Evolutionary conservation across 2,113 vertebrate genomes (phyloP), one percentile per base, ranked within the genome.

Genomic region (Isurus oxyrinchus): DNA sequence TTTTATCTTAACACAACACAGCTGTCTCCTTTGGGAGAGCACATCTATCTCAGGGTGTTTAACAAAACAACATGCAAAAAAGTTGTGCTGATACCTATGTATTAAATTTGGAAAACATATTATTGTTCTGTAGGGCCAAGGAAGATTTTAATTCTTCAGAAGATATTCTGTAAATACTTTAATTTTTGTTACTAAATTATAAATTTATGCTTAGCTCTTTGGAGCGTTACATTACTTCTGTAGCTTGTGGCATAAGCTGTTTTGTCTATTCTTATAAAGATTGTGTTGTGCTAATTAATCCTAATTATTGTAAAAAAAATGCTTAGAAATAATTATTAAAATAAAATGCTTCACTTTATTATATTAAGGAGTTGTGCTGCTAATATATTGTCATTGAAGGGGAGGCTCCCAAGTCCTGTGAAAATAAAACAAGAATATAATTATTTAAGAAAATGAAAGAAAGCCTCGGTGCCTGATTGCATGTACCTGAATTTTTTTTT

Each of bases 181-280:
- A 95, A 95, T 95, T 95, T 95, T 95, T 95, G 94, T 95, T 95
- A 95, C 94, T 95, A 95, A 95, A 95, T 95, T 95, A 95, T 72
- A 95, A 95, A 95, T 72, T 67, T 95, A 95, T 95, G 94, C 94
- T 72, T 95, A 40, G 94, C 67, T 95, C 67, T 95, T 55, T 95
- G 67, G 94, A 95, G 94, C 49, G 76, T 5, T 95, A 69, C 94
- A 55, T 69, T 94, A 67, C 93, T 72, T 95, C 94, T 95, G 94
- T 95, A 95, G 94, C 67, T 95, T 95, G 94, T 72, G 67, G 94
- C 66, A 67, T 95, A 95, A 95, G 40, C n/a, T 95, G 94, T 95
- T 95, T 49, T 53, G 94, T 95, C 94, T 55, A 35, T 91, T 59
- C 88, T 91, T 72, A 69, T 69, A 95, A 95, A 72, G 49, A 55